Percentiles rank a stretch among this genome's conserved stretches.
phyloP scores from a whole-genome alignment of 1,140 invertebrate genomes.

The Drosophila lacteicornis region DNA sequence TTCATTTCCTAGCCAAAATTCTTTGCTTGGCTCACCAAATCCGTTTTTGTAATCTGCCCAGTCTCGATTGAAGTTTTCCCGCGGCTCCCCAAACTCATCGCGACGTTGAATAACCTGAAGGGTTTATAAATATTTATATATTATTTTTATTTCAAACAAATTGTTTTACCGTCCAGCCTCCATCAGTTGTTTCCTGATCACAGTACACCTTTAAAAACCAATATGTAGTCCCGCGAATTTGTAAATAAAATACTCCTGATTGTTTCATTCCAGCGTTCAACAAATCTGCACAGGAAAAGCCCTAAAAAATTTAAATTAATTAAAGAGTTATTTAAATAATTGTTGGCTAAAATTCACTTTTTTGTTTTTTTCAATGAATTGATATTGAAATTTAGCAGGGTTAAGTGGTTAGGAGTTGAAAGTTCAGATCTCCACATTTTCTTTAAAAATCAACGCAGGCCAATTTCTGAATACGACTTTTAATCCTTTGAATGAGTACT shows the following conservation, averaged over 20 bases:
- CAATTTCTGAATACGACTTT: no score
- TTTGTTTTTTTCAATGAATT: no score
- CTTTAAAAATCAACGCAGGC: no score
- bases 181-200: conserved; percentile 95
- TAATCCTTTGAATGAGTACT: no score
- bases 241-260: conserved; percentile 94
- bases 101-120: conserved; percentile 93
- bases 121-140: conserved; percentile 26
- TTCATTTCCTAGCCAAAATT: conserved; percentile 97
- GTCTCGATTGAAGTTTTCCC: conserved; percentile 96
- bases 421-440: no score
- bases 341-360: no score
- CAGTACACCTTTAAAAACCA: conserved; percentile 97
- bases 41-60: conserved; percentile 98
- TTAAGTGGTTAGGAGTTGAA: no score
- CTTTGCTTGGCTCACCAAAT: conserved; percentile 95
- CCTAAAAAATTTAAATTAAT: conserved; percentile 85
- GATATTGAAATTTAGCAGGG: no score
- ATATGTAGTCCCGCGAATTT: conserved; percentile 94
- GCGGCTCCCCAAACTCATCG: conserved; percentile 93
- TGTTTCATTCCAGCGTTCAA: conserved; percentile 93
- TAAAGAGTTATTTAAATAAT: no score
- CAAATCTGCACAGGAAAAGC: conserved; percentile 94
- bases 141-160: neutral
- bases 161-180: conserved; percentile 95